Evolutionary conservation across 2,113 vertebrate genomes (phyloP), one percentile per base, ranked within the genome.

Genomic region (Tichodroma muraria): DNA sequence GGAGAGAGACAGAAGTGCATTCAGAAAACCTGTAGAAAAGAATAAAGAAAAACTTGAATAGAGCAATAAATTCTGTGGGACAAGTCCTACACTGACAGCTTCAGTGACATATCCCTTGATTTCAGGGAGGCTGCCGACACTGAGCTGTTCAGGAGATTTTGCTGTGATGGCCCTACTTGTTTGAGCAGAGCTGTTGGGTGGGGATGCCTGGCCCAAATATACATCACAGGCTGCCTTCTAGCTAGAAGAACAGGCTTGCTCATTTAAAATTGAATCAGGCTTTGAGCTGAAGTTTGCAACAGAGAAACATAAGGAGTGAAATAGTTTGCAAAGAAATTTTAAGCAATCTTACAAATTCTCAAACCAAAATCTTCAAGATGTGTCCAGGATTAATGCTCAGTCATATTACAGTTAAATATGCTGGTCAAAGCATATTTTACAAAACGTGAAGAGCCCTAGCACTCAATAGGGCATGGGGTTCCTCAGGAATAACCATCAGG

Each of bases 201-300:
- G 89, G 45, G 83, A 76, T 65, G 72, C 78, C 78, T 81, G 82
- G 85, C 95, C 80, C 85, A 68, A 54, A 54, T 21, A 54, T 21
- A 77, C 90, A 87, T 79, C 81, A n/a, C 14, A 79, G 78, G 28
- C 86, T 82, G 90, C 75, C 70, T 82, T 75, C 76, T 57, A 86
- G 83, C 76, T 45, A 94, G 93, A 95, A 95, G 92, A 96, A 94
- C 92, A 96, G 95, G 90, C 95, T 95, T 75, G 86, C 85, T 94
- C 69, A 83, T 95, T 85, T 92, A 71, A 91, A 90, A 91, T 21
- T 93, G 85, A 90, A 90, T 86, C 80, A 56, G 84, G 33, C 65
- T 94, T 94, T 3, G 3, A 68, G 82, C 42, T 93, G 88, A 28
- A 60, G 83, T 93, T 86, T 88, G 57, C 83, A 85, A 38, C 40